These are phyloP conservation scores for Alouatta palliata DNA, from an alignment of 2,113 vertebrate species.

Conservation along the genomic window DNA sequence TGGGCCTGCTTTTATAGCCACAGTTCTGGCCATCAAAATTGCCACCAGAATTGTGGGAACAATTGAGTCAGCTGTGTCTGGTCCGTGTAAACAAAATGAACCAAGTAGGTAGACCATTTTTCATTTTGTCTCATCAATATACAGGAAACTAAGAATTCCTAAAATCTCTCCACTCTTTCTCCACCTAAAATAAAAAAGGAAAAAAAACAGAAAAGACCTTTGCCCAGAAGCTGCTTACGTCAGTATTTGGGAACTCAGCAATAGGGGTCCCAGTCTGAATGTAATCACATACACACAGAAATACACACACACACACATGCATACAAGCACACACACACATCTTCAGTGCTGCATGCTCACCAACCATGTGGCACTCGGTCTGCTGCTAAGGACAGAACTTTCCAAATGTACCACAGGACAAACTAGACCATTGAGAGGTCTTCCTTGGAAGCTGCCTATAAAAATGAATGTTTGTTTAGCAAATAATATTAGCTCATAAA, in stretches of 20 bases:
- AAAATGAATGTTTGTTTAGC: slow-evolving; percentile 29
- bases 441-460: not conserved
- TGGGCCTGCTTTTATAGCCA: not conserved
- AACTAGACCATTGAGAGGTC: not conserved
- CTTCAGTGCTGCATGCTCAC: not conserved
- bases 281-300: not conserved
- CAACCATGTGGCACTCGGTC: not conserved
- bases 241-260: not conserved
- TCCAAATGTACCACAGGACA: not conserved
- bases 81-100: not conserved
- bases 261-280: not conserved
- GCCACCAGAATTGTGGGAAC: not conserved
- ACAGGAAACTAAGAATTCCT: not conserved
- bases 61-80: not conserved
- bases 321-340: not conserved
- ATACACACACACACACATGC: too few relatives aligned
- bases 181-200: not conserved
- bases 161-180: not conserved
- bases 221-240: not conserved
- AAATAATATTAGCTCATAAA: slow-evolving; percentile 2
- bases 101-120: not conserved
- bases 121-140: not conserved
- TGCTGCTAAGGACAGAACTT: not conserved
- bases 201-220: not conserved
- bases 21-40: not conserved